These are phyloP conservation scores for Microcebus tavaratra DNA, from an alignment of 2,113 vertebrate species.

Conservation along the genomic window DNA sequence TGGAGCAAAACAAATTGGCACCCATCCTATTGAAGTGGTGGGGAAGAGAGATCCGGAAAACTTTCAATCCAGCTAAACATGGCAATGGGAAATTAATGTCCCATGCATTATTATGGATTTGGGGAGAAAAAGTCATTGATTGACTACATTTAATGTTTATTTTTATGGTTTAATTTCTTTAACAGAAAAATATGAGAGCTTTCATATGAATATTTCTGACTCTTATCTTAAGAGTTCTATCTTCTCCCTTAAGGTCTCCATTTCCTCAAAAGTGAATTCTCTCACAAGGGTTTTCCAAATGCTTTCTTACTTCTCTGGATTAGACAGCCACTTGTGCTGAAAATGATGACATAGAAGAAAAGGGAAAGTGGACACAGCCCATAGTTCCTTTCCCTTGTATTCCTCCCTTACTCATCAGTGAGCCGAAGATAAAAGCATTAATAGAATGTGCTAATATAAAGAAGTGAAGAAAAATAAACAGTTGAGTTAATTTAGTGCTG, in stretches of 20 bases:
- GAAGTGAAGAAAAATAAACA: background rate
- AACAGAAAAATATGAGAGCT: background rate
- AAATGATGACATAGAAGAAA: background rate
- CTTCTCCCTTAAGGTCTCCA: background rate
- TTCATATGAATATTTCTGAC: background rate
- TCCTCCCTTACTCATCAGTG: background rate
- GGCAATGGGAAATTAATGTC: background rate
- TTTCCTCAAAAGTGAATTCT: background rate
- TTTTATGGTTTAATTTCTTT: background rate
- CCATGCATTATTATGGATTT: background rate
- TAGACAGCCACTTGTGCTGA: background rate
- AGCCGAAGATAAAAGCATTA: background rate
- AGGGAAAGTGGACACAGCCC: background rate
- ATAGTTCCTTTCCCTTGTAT: background rate
- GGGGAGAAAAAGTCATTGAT: background rate
- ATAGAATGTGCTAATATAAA: background rate
- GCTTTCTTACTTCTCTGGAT: background rate
- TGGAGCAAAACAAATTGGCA: background rate
- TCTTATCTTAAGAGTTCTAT: constrained; percentile 13
- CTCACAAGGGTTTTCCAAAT: background rate
- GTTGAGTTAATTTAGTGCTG: background rate
- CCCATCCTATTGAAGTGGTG: background rate
- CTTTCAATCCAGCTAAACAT: background rate
- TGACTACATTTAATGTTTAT: background rate
- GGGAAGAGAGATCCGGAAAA: background rate